These are phyloP conservation scores for Halcyon smyrnensis DNA, from an alignment of 2,797 vertebrate species.

Conservation along the genomic window DNA sequence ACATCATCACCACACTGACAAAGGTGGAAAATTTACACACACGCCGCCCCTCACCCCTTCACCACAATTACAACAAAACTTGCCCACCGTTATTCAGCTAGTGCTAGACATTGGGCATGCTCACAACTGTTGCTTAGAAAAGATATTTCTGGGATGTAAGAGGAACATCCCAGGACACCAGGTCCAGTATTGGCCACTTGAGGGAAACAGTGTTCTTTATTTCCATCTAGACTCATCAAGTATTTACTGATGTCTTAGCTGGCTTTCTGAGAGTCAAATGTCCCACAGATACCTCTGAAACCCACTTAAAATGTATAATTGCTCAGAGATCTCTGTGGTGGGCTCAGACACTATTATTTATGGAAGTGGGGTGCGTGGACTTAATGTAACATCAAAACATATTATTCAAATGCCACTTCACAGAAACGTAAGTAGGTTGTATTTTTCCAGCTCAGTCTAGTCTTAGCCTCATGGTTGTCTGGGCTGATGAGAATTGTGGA, in stretches of 20 bases:
- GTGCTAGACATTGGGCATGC: neutral
- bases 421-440: neutral
- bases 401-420: neutral
- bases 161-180: neutral
- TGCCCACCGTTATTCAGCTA: neutral
- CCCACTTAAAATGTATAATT: neutral
- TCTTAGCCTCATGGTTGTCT: neutral
- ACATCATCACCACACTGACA: neutral
- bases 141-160: neutral
- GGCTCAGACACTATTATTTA: neutral
- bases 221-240: neutral
- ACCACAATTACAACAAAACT: neutral
- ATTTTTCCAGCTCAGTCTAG: neutral
- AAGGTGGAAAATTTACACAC: neutral
- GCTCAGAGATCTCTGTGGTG: neutral
- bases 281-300: neutral
- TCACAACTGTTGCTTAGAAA: neutral
- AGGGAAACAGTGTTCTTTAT: neutral
- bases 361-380: neutral
- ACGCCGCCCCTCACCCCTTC: neutral
- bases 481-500: neutral
- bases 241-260: neutral
- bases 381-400: neutral
- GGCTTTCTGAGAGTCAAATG: neutral
- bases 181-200: neutral